Evolutionary conservation across 1,140 invertebrate genomes (phyloP).

Genomic region (Bombus terrestris): DNA sequence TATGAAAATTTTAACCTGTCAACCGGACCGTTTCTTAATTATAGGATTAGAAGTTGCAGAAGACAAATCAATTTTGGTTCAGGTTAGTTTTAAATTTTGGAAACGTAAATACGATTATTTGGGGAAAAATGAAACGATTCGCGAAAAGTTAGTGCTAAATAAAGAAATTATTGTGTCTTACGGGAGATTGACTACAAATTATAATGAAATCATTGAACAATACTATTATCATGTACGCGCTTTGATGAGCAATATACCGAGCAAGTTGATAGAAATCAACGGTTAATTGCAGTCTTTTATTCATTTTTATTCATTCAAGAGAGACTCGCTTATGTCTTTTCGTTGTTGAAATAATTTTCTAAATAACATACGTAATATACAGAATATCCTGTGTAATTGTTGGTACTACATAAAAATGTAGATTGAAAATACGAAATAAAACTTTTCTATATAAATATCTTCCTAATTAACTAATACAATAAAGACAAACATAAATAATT

Average conservation of each 20-base stretch:
- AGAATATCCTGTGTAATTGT: not conserved
- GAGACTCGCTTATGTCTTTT: not conserved
- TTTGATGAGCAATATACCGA: not conserved
- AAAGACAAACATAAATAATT: too few relatives aligned
- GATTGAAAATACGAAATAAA: not conserved
- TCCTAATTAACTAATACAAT: not conserved
- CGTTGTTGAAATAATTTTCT: not conserved
- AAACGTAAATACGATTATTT: too few relatives aligned
- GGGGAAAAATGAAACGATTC: too few relatives aligned
- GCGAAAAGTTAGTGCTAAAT: too few relatives aligned
- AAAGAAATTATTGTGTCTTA: too few relatives aligned
- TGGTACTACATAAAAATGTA: not conserved
- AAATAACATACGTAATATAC: not conserved
- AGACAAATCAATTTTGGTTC: too few relatives aligned
- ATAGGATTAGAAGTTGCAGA: too few relatives aligned
- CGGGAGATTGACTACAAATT: not conserved
- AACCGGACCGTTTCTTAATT: not conserved
- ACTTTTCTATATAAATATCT: not conserved
- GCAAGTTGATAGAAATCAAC: not conserved
- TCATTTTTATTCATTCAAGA: not conserved
- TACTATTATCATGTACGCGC: not conserved
- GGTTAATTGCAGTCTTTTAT: not conserved
- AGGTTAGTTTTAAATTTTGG: too few relatives aligned
- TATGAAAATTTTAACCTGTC: not conserved
- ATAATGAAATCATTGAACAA: not conserved